Evolutionary conservation across 2,888 invertebrate species (phyloP), one percentile per base, ranked within the genome.

Genomic region (Cephus nigrinus): DNA sequence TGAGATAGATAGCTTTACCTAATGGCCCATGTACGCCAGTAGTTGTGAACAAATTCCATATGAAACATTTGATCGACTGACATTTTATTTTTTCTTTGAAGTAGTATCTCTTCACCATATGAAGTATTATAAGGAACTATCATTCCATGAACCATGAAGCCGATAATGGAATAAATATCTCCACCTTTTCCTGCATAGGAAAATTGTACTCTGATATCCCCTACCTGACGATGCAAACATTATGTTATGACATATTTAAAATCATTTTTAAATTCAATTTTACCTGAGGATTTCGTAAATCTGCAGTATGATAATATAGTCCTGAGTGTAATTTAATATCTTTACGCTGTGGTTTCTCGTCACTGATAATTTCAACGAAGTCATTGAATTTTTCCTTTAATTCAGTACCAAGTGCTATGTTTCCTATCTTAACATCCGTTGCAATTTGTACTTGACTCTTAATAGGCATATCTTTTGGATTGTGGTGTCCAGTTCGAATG

Each of bases 301-400:
- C 96, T 74, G 94, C 93, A 31, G 96, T 95, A 85, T 97, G 97
- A 89, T 97, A 98, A 89, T 98, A 97, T 80, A 97, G 94, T 0
- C 97, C 97, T 74, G 97, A 94, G 90, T 97, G 97, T 84, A 98
- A 92, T 91, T 97, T 97, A 11, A 97, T 96, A 79, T 96, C 95
- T 83, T 92, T 93, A 75, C 95, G 93, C 80, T 97, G 96, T 0
- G 97, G 97, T 82, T 97, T 92, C 81, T 96, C 95, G 88, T 97
- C 97, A 11, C 97, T 95, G 83, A 97, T 96, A 79, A 97, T 94
- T 88, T 96, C 95, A 40, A 96, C 94, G 89, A 95, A 98, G 82
- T 96, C 95, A 80, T 92, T 94, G 81, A 98, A 97, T 91, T 95
- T 96, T 2, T 94, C 93, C 89, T 97, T 97, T 11, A 97, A 93